Conservation (phyloP, 53 echinoderm and acorn worm species). For the Paracentrotus lividus region DNA sequence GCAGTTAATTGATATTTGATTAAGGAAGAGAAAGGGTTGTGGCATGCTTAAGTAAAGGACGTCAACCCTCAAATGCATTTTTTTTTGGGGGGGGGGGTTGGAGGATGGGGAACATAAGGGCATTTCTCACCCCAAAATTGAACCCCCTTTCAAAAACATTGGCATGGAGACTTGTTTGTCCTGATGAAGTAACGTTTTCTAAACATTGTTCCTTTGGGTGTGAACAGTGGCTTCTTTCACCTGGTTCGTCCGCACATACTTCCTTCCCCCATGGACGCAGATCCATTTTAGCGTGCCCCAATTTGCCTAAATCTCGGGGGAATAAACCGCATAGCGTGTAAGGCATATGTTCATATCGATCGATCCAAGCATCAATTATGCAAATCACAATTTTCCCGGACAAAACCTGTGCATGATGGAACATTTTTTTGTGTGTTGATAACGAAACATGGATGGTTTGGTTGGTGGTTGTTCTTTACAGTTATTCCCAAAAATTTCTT, state of each 20-base stretch:
- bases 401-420: constrained; percentile 28
- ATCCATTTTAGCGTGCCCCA: constrained; percentile 52
- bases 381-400: constrained; percentile 34
- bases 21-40: too few species aligned
- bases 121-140: too few species aligned
- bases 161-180: background rate
- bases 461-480: background rate
- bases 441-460: background rate
- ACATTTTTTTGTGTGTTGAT: background rate
- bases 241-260: constrained; percentile 8
- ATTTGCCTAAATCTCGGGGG: constrained; percentile 28
- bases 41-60: too few species aligned
- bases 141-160: too few species aligned
- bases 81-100: too few species aligned
- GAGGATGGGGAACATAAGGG: too few species aligned
- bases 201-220: background rate
- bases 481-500: background rate
- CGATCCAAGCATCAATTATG: constrained; percentile 52
- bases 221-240: background rate
- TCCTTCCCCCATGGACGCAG: background rate
- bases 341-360: constrained; percentile 49
- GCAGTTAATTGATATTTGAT: background rate
- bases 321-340: background rate
- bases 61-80: too few species aligned
- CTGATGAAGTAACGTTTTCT: background rate